A percentile compares a stretch with the other conserved stretches of the same genome.
These are phyloP conservation scores for Sebastolobus alascanus DNA, from an alignment of 2,797 vertebrate species.

Conservation along the genomic window DNA sequence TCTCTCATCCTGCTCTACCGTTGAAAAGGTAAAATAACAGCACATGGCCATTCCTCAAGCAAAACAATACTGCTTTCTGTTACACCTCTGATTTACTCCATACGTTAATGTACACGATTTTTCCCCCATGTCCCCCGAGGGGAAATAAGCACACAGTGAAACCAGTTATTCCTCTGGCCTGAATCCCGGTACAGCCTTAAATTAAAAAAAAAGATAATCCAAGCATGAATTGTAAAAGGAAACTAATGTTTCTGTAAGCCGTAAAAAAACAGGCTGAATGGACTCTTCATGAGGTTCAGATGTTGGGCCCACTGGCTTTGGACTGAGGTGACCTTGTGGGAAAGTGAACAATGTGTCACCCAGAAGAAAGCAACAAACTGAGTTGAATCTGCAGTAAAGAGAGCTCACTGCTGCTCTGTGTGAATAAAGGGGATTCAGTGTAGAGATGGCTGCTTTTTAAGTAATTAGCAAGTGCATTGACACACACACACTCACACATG, in stretches of 20 bases:
- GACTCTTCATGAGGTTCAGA: slow-evolving; percentile 70
- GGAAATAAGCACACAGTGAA: slow-evolving; percentile 69
- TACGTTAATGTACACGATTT: slow-evolving; percentile 55
- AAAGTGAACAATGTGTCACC: slow-evolving; percentile 61
- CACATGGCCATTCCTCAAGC: slow-evolving; percentile 29
- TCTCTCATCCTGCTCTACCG: slow-evolving; percentile 22
- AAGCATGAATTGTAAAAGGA: slow-evolving; percentile 70
- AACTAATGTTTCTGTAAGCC: slow-evolving; percentile 69
- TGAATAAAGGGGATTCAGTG: neutral
- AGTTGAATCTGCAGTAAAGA: slow-evolving; percentile 10
- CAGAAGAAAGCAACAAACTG: slow-evolving; percentile 42
- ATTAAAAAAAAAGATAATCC: slow-evolving; percentile 66
- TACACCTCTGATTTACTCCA: slow-evolving; percentile 56
- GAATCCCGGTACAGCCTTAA: slow-evolving; percentile 60
- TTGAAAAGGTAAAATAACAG: slow-evolving; percentile 36
- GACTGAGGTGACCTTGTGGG: slow-evolving; percentile 67
- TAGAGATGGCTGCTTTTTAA: slow-evolving; percentile 14
- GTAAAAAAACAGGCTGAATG: slow-evolving; percentile 57
- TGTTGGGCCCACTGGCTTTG: slow-evolving; percentile 57
- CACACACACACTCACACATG: slow-evolving; percentile 12
- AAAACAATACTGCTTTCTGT: slow-evolving; percentile 53
- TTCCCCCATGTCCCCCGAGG: slow-evolving; percentile 33
- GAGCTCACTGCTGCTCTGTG: slow-evolving; percentile 2
- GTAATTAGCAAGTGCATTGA: slow-evolving; percentile 46
- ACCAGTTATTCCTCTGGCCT: slow-evolving; percentile 68